phyloP scores from a whole-genome alignment of 2,113 vertebrate genomes.

The Chaenogobius annularis region DNA sequence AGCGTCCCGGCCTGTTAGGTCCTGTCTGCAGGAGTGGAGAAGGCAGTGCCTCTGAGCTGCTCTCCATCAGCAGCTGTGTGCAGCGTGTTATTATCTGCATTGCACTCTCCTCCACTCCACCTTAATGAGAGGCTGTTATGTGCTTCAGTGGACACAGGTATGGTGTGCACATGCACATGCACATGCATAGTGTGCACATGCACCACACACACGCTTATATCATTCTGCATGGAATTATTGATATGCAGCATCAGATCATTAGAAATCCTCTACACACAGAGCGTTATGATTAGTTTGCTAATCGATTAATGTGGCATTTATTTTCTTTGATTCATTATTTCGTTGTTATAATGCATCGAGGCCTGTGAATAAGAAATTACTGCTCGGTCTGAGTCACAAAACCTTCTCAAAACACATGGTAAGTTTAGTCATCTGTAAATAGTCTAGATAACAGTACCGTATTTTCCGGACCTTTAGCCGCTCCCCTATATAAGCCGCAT shows the following conservation, averaged over 20 bases:
- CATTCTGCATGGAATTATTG: neutral
- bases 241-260: neutral
- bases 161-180: too few species aligned
- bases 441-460: too few species aligned
- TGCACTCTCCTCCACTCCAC: slow-evolving; percentile 60
- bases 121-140: slow-evolving; percentile 53
- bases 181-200: neutral
- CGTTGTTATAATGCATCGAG: too few species aligned
- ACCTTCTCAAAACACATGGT: too few species aligned
- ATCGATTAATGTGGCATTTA: too few species aligned
- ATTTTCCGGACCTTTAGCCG: too few species aligned
- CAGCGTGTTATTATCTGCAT: slow-evolving; percentile 69
- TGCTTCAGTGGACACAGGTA: slow-evolving; percentile 7
- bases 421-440: too few species aligned
- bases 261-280: neutral
- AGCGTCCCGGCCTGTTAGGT: slow-evolving; percentile 54
- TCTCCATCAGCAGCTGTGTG: slow-evolving; percentile 55
- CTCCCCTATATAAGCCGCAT: too few species aligned
- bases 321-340: too few species aligned
- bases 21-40: slow-evolving; percentile 56
- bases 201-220: neutral
- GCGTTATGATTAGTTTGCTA: too few species aligned
- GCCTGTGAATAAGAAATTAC: too few species aligned
- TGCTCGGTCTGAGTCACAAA: too few species aligned
- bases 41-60: slow-evolving; percentile 36